Conservation (phyloP, 1,140 invertebrate species). For the Chlorops oryzae region DNA sequence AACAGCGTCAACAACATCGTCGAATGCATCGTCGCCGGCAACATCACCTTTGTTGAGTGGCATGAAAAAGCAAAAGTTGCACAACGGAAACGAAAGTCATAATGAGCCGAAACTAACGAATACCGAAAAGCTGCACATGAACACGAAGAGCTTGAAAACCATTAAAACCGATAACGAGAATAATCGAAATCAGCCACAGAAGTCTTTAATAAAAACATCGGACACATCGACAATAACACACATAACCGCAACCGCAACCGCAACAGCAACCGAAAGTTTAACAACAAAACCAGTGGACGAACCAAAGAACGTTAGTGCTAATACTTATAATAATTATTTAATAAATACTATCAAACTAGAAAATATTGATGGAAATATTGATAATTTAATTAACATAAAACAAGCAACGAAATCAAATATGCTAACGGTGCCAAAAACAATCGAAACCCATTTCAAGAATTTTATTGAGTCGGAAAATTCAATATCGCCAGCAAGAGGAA, state of each 20-base stretch:
- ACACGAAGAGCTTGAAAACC: conserved; percentile 5
- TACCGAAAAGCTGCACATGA: not conserved
- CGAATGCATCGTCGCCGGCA: conserved; percentile 12
- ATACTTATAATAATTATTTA: conserved; percentile 34
- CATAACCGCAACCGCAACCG: not conserved
- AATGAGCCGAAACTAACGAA: conserved; percentile 40
- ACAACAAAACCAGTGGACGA: conserved; percentile 46
- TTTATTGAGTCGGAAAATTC: too few species aligned
- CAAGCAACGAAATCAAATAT: not conserved
- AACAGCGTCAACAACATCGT: conserved; percentile 17
- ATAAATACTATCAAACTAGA: too few species aligned
- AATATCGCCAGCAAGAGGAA: conserved; percentile 7
- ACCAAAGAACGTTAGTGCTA: conserved; percentile 48
- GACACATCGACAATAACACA: too few species aligned
- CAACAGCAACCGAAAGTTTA: not conserved
- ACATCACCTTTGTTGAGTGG: not conserved
- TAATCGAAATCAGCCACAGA: conserved; percentile 27
- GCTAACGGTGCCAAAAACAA: conserved; percentile 1
- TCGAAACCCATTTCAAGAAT: too few species aligned
- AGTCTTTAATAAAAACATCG: conserved; percentile 11
- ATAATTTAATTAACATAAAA: conserved; percentile 4
- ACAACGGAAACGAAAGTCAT: not conserved
- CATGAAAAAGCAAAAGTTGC: conserved; percentile 3
- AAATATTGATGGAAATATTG: conserved; percentile 10
- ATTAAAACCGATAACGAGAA: conserved; percentile 27